A percentile compares a stretch with the other conserved stretches of the same genome.
phyloP scores from a whole-genome alignment of 2,888 invertebrate genomes.

The Phengaris alcon region DNA sequence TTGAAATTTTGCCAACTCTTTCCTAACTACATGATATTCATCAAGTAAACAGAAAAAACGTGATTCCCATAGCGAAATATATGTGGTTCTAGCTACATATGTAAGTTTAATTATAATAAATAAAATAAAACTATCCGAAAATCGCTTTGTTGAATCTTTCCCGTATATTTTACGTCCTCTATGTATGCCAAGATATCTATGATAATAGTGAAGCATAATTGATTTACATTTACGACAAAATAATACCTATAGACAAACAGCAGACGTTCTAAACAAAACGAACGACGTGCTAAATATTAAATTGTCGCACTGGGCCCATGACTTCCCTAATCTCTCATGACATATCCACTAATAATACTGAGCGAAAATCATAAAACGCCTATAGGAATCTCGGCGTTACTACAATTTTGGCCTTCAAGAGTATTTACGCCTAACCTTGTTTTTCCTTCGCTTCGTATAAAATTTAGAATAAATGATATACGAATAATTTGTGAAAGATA shows the following conservation, averaged over 20 bases:
- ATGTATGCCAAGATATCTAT: slow-evolving; percentile 15
- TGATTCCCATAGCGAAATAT: slow-evolving; percentile 65
- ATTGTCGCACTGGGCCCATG: slow-evolving; percentile 61
- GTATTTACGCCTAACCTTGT: slow-evolving; percentile 43
- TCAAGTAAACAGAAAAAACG: slow-evolving; percentile 65
- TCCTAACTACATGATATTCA: slow-evolving; percentile 72
- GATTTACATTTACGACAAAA: slow-evolving; percentile 22
- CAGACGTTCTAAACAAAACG: slow-evolving; percentile 24
- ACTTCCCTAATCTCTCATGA: slow-evolving; percentile 48
- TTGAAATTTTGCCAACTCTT: slow-evolving; percentile 65
- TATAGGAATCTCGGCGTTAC: slow-evolving; percentile 57
- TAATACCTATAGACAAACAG: slow-evolving; percentile 26
- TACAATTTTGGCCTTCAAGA: slow-evolving; percentile 74
- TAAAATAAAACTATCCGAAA: slow-evolving; percentile 37
- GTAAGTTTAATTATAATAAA: slow-evolving; percentile 37
- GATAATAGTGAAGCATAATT: slow-evolving; percentile 19
- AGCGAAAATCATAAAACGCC: slow-evolving; percentile 70
- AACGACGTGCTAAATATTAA: slow-evolving; percentile 21
- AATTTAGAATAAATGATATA: slow-evolving; percentile 22
- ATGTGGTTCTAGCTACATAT: slow-evolving; percentile 58
- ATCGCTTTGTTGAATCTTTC: slow-evolving; percentile 35
- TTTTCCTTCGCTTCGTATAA: slow-evolving; percentile 27
- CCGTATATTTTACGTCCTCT: slow-evolving; percentile 27
- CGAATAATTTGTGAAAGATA: neutral
- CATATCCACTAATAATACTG: slow-evolving; percentile 71